These are phyloP conservation scores for Lepilemur septentrionalis DNA, from an alignment of 2,797 vertebrate species.

Conservation along the genomic window DNA sequence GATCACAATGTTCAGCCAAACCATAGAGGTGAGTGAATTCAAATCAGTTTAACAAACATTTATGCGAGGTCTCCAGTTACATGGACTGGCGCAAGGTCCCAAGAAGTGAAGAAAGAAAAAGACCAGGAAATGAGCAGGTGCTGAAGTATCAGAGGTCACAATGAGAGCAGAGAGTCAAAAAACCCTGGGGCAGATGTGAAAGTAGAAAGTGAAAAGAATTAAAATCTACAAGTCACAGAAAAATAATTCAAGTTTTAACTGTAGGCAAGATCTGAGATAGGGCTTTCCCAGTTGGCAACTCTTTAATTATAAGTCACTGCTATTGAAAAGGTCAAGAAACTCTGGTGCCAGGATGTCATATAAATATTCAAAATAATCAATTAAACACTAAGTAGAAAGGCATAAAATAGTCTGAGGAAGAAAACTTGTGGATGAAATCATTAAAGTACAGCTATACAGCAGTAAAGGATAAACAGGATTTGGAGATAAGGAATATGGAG, in stretches of 20 bases:
- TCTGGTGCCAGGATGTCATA: neutral
- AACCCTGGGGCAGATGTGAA: neutral
- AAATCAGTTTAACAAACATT: neutral
- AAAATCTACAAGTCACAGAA: neutral
- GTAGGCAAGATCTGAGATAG: neutral
- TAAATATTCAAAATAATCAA: neutral
- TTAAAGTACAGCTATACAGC: neutral
- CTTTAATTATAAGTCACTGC: neutral
- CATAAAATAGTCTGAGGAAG: neutral
- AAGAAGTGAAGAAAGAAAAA: constrained; percentile 35
- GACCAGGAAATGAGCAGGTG: constrained; percentile 38
- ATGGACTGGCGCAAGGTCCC: neutral
- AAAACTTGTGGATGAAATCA: neutral
- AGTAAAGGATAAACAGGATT: neutral
- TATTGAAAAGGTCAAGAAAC: neutral
- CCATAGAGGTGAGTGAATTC: neutral
- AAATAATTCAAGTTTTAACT: neutral
- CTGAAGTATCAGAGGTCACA: constrained; percentile 46
- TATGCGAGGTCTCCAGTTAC: constrained; percentile 10
- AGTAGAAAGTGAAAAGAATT: neutral
- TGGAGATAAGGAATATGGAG: neutral
- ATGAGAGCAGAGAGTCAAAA: neutral
- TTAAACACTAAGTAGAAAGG: neutral
- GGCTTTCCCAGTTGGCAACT: neutral
- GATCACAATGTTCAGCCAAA: neutral